Conservation (phyloP, 2,113 vertebrate species). For the Struthidea cinerea region DNA sequence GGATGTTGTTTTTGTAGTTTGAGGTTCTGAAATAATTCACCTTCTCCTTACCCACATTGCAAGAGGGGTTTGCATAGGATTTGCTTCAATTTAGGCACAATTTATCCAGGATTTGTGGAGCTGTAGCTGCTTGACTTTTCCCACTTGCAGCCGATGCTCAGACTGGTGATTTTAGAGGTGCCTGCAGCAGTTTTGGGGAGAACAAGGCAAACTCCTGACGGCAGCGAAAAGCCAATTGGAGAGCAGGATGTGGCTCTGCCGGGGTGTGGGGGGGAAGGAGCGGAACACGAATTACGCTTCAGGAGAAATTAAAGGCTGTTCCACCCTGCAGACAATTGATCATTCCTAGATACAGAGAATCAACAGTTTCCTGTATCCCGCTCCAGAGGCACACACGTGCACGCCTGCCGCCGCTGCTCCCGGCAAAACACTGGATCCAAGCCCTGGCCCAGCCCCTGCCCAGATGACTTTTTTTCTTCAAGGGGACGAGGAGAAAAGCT, state of each 20-base stretch:
- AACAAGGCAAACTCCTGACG: neutral
- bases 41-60: neutral
- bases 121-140: neutral
- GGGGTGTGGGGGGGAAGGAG: neutral
- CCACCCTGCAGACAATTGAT: slow-evolving; percentile 57
- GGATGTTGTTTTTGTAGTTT: neutral
- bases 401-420: neutral
- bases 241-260: slow-evolving; percentile 21
- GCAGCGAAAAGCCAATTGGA: neutral
- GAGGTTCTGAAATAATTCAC: neutral
- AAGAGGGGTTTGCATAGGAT: rapidly evolving
- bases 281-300: neutral
- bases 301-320: slow-evolving; percentile 26
- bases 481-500: slow-evolving; percentile 9
- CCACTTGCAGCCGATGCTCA: rapidly evolving
- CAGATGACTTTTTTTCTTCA: neutral
- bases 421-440: neutral
- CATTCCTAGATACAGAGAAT: slow-evolving; percentile 40
- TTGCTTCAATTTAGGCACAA: neutral
- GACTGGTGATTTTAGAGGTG: neutral
- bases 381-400: slow-evolving; percentile 33
- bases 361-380: slow-evolving; percentile 57
- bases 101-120: neutral
- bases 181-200: neutral
- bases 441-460: neutral